These are phyloP conservation scores for Urocolius indicus DNA, from an alignment of 2,113 vertebrate species.

Conservation along the genomic window DNA sequence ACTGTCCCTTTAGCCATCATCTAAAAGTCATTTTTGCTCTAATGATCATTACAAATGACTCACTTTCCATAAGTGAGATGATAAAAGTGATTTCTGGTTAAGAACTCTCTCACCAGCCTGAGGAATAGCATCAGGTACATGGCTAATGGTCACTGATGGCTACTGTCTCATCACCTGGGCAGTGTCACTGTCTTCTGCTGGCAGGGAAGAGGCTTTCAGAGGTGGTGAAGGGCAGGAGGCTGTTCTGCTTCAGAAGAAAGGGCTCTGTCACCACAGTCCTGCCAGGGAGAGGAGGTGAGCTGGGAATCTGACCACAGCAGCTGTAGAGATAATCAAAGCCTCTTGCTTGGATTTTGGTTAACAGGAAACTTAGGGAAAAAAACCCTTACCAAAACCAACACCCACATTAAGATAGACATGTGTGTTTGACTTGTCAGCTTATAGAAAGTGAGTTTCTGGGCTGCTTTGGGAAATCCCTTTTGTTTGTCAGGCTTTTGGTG, in stretches of 20 bases:
- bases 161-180: background rate
- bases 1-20: background rate
- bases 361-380: too few species aligned
- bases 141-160: background rate
- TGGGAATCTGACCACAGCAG: rapidly evolving
- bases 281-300: background rate
- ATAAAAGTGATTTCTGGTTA: background rate
- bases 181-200: background rate
- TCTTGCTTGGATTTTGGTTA: background rate
- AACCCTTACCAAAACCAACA: rapidly evolving
- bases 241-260: background rate
- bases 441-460: background rate
- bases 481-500: background rate
- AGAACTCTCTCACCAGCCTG: background rate
- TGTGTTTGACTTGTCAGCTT: background rate
- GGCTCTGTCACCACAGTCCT: background rate
- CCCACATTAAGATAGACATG: rapidly evolving
- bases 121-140: background rate
- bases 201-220: background rate
- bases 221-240: background rate
- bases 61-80: background rate
- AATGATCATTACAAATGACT: background rate
- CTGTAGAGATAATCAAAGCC: background rate
- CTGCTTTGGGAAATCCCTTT: background rate
- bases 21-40: background rate